phyloP scores from a whole-genome alignment of 2,888 invertebrate genomes.

The Dolichomitus sp. region DNA sequence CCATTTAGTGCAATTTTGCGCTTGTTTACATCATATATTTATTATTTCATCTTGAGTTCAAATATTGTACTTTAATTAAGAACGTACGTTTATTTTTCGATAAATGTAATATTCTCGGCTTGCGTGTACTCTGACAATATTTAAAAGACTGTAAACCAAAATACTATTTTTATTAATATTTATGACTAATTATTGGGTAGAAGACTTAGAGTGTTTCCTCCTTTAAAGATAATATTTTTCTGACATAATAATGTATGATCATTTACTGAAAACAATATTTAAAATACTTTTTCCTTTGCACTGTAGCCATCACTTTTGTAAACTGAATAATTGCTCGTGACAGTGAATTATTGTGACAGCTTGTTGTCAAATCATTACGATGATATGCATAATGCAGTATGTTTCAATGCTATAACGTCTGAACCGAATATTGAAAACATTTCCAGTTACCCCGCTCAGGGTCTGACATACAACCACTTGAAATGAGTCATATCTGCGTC shows the following conservation, averaged over 20 bases:
- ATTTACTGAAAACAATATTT: too few relatives aligned
- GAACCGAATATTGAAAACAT: background rate
- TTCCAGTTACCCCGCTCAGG: background rate
- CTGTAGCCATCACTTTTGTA: background rate
- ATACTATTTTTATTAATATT: too few relatives aligned
- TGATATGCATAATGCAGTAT: slow-evolving; percentile 3
- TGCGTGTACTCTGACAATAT: too few relatives aligned
- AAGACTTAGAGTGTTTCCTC: too few relatives aligned
- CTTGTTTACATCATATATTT: background rate
- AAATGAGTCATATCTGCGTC: slow-evolving; percentile 60
- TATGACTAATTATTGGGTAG: too few relatives aligned
- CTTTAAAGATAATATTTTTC: too few relatives aligned
- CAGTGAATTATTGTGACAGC: background rate
- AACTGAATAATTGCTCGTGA: slow-evolving; percentile 3
- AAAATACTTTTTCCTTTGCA: background rate
- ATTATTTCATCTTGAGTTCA: background rate
- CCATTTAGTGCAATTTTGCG: background rate
- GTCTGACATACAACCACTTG: background rate
- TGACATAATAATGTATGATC: too few relatives aligned
- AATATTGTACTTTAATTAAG: background rate
- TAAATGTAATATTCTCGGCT: too few relatives aligned
- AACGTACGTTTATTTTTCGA: too few relatives aligned
- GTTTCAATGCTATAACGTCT: slow-evolving; percentile 48
- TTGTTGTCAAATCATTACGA: background rate
- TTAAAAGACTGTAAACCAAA: too few relatives aligned